Evolutionary conservation across 2,113 vertebrate species (phyloP), one percentile per base, ranked within the genome.

Genomic region (Pollachius pollachius): DNA sequence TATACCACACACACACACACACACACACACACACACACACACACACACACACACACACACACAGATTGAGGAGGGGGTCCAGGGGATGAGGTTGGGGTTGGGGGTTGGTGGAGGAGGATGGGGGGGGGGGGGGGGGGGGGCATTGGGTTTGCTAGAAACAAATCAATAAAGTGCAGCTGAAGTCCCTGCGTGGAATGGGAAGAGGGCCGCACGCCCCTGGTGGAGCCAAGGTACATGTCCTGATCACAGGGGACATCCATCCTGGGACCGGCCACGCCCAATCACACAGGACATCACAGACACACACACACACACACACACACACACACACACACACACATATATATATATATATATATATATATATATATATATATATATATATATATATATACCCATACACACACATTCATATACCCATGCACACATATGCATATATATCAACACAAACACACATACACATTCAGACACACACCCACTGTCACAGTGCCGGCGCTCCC

Each of bases 191-290:
- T 70, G 80, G 70, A 84, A 71, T 57, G 68, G 62, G 68, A 66
- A 68, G 68, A 52, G 54, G 76, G 76, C 41, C 41, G 17, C 16
- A 16, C 13, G 54, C 41, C 41, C 41, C 41, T 13, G 41, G 41
- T 48, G 41, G 41, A 11, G 79, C 71, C 76, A 84, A 57, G 74
- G 77, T 67, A 81, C 75, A 69, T 74, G 69, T 74, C 83, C 70
- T 78, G 83, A 89, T 88, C 88, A 85, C 81, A 72, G 70, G 84
- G 79, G 76, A 88, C 84, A 89, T 87, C 88, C 82, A 88, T 80
- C 80, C 76, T 72, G 82, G 83, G 89, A 70, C 83, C 83, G 69
- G 77, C 68, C 66, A 70, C 80, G 71, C 78, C 81, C 80, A 80
- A 70, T 85, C 76, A 84, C 82, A 89, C 73, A 85, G 82, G 81